phyloP scores from a whole-genome alignment of 1,140 invertebrate species.

The Pogonomyrmex barbatus region DNA sequence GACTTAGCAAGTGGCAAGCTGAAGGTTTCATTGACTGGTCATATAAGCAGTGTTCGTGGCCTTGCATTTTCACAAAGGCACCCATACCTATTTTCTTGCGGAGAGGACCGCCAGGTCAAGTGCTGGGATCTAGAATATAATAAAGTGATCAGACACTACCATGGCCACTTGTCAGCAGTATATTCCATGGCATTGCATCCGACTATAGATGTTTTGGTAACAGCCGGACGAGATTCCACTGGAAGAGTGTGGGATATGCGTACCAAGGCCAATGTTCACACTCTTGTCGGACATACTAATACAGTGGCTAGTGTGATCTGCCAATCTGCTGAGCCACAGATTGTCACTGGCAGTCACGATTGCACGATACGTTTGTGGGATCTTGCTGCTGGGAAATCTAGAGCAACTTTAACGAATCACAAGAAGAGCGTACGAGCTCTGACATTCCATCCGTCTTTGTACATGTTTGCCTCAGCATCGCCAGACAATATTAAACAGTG shows the following conservation, averaged over 20 bases:
- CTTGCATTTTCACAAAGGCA: conserved; percentile 97
- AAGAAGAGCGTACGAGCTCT: conserved; percentile 99
- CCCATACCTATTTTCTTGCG: conserved; percentile 99
- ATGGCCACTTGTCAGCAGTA: conserved; percentile 99
- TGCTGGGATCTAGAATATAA: conserved; percentile 99
- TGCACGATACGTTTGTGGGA: conserved; percentile 98
- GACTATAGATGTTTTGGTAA: conserved; percentile 97
- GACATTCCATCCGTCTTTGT: conserved; percentile 95
- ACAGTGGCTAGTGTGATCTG: conserved; percentile 97
- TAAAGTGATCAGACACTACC: conserved; percentile 99
- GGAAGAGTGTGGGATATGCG: conserved; percentile 99
- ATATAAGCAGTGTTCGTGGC: conserved; percentile 98
- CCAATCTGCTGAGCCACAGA: conserved; percentile 97
- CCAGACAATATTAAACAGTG: conserved; percentile 99
- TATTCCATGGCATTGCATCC: conserved; percentile 98
- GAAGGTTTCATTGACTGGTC: conserved; percentile 99
- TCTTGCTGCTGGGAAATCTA: conserved; percentile 97
- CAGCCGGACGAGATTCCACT: conserved; percentile 97
- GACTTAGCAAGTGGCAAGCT: conserved; percentile 97
- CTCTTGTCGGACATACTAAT: conserved; percentile 98
- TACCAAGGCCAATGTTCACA: conserved; percentile 99
- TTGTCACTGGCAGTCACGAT: conserved; percentile 94
- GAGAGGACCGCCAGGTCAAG: conserved; percentile 99
- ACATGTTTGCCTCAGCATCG: conserved; percentile 99
- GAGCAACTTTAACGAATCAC: conserved; percentile 98